A percentile compares a stretch with the other conserved stretches of the same genome.
Conservation (phyloP, 2,888 invertebrate species). For the Drosophila mimetica region DNA sequence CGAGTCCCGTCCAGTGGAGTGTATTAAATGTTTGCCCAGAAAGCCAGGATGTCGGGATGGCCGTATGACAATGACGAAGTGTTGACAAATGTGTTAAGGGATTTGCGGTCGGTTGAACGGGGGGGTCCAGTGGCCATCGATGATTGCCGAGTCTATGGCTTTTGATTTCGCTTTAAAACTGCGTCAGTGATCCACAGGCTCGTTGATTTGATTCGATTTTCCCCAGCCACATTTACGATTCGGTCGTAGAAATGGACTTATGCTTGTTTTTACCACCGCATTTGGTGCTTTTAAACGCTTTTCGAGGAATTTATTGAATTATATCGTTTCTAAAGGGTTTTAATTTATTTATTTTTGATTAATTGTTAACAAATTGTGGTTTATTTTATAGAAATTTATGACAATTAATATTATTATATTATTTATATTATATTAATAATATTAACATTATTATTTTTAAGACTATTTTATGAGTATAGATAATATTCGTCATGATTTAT, state of each 20-base stretch:
- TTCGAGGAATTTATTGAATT: no score
- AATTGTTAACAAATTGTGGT: no score
- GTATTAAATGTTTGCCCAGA: conserved; percentile 72
- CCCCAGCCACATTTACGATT: neutral
- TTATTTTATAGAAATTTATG: no score
- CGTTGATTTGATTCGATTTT: neutral
- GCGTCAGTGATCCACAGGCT: neutral
- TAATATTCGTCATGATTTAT: no score
- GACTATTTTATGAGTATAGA: no score
- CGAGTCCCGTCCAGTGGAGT: conserved; percentile 54
- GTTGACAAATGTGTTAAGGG: conserved; percentile 83
- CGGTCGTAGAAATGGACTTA: conserved; percentile 17
- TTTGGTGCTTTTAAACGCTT: no score
- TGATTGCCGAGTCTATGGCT: conserved; percentile 63
- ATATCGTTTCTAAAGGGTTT: no score
- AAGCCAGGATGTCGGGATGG: neutral
- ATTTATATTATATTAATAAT: no score
- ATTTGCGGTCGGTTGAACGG: conserved; percentile 79
- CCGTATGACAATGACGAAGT: conserved; percentile 79
- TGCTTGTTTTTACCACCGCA: neutral
- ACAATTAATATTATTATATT: no score
- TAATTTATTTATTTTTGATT: no score
- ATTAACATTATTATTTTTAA: no score
- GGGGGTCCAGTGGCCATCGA: conserved; percentile 57
- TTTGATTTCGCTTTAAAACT: conserved; percentile 59